phyloP scores from a whole-genome alignment of 2,797 vertebrate species.

The Phaenicophaeus curvirostris region DNA sequence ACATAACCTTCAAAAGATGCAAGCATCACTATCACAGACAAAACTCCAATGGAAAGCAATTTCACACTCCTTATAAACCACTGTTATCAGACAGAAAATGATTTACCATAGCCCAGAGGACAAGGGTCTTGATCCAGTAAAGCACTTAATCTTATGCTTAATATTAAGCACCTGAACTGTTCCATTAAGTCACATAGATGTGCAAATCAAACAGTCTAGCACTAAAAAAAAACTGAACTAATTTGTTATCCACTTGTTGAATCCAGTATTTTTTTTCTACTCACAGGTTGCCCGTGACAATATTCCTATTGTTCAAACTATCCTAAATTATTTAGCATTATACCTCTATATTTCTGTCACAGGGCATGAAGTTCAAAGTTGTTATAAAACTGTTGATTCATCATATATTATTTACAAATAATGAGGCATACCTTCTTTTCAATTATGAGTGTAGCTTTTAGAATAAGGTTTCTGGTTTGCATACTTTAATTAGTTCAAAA shows the following conservation, averaged over 20 bases:
- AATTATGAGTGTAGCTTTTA: background rate
- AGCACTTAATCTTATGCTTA: slow-evolving; percentile 25
- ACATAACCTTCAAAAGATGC: slow-evolving; percentile 37
- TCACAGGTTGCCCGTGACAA: background rate
- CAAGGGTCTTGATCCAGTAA: slow-evolving; percentile 8
- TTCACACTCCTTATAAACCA: background rate
- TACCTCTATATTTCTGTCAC: background rate
- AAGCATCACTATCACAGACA: background rate
- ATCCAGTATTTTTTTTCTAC: background rate
- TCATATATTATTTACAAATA: background rate
- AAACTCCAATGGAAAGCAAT: slow-evolving; percentile 42
- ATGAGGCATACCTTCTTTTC: background rate
- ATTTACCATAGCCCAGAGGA: slow-evolving; percentile 9
- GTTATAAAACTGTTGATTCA: background rate
- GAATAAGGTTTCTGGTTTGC: background rate
- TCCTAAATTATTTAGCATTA: background rate
- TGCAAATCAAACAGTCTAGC: background rate
- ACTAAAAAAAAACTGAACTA: slow-evolving; percentile 7
- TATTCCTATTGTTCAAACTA: background rate
- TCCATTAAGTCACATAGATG: background rate
- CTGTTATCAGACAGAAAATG: slow-evolving; percentile 31
- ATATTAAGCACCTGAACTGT: background rate
- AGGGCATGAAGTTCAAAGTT: background rate
- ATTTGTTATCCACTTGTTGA: background rate
- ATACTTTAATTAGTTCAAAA: background rate